Percentiles rank a stretch among this genome's conserved stretches.
phyloP scores from a whole-genome alignment of 2,113 vertebrate genomes.

The Nymphicus hollandicus region DNA sequence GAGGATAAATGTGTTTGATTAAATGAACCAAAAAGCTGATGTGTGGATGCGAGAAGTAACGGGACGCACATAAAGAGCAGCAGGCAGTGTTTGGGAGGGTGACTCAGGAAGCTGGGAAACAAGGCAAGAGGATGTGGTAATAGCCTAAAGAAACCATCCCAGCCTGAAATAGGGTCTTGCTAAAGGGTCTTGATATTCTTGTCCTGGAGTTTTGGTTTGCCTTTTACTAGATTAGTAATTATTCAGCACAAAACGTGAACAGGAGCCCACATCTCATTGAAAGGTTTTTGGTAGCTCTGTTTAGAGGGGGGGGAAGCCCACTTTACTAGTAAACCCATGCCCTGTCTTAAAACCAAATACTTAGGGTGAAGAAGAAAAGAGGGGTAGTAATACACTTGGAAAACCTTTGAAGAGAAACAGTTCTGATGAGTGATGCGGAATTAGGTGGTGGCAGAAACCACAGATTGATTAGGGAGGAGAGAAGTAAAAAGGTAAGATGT shows the following conservation, averaged over 20 bases:
- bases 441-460: background rate
- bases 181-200: background rate
- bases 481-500: background rate
- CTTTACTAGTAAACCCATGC: background rate
- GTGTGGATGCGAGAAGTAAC: background rate
- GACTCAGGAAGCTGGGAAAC: background rate
- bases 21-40: background rate
- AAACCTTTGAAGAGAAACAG: background rate
- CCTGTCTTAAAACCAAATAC: background rate
- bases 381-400: background rate
- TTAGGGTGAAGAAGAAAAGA: background rate
- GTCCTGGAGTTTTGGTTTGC: background rate
- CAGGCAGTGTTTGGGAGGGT: background rate
- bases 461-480: background rate
- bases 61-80: background rate
- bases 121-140: background rate
- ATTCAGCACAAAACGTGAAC: background rate
- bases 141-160: background rate
- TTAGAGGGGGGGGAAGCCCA: background rate
- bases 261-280: too few species aligned
- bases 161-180: background rate
- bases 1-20: background rate
- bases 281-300: background rate
- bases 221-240: background rate
- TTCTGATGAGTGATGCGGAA: background rate